Base-by-base conservation (phyloP, 2,113 vertebrate species). In the Seriola dumerili region DNA sequence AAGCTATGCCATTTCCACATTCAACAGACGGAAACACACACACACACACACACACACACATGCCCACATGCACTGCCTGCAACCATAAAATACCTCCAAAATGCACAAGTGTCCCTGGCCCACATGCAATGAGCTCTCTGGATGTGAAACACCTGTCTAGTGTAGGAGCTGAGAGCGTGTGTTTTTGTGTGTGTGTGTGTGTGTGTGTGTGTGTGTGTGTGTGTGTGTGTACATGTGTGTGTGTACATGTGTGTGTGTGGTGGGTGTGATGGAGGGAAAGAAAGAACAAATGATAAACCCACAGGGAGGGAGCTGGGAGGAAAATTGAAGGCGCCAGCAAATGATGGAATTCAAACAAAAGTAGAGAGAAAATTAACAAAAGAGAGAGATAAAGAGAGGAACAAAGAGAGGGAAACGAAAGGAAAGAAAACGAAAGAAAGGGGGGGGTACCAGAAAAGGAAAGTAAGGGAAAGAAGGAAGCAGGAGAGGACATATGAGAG, bases 41-140 rank as follows among this genome's bases (percentile, higher is more conserved):
- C 23, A 68, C 65, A 40, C 2, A 72, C 75, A 68, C 59, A 63
- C 23, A 75, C 23, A 52, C 14, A 52, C 40, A 48, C 12, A 42
- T 69, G 78, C 74, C 80, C 76, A 89, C 86, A 82, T 89, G 72
- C 66, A 76, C 58, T 80, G 88, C 85, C 83, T 89, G 79, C 66
- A 91, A 84, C 76, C 76, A 75, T 65, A 85, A 87, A 78, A 84
- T 73, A 50, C 65, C 68, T 87, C 61, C 8, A 74, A 81, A 84
- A 84, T 42, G 44, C n/a, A 68, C 44, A 72, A 76, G 76, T 65
- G 58, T 86, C 80, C 44, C 52, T 55, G 66, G 73, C 73, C 77
- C 72, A 83, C 64, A 58, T 84, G 77, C 44, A 46, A 59, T 48
- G n/a, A 65, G 76, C 68, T 89, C 48, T 83, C 38, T 67, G 58